These are phyloP conservation scores for Drosophila saltans DNA, from an alignment of 1,140 invertebrate species.

Conservation along the genomic window DNA sequence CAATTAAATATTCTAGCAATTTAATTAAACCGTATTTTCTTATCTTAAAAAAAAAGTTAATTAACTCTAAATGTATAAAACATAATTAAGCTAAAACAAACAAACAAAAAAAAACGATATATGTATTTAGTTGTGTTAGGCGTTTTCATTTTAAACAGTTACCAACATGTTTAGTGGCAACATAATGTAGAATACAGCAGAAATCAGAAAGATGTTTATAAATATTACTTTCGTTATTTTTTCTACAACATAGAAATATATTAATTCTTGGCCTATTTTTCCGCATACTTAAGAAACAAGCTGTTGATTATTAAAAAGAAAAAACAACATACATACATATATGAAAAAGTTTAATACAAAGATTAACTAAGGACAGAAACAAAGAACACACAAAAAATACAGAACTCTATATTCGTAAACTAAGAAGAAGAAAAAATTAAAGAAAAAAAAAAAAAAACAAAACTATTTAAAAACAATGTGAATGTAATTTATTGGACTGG, in stretches of 20 bases:
- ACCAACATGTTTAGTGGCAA: conserved; percentile 5
- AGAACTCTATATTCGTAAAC: conserved; percentile 73
- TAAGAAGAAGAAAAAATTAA: conserved; percentile 31
- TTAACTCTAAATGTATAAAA: conserved; percentile 41
- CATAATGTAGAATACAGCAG: conserved; percentile 37
- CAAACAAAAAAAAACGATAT: conserved; percentile 29
- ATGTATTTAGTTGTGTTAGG: conserved; percentile 70
- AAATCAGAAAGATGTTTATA: conserved; percentile 45
- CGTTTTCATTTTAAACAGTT: conserved; percentile 60
- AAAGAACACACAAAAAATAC: conserved; percentile 52
- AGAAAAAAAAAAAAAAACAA: conserved; percentile 31
- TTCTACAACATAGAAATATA: conserved; percentile 30
- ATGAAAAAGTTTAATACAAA: conserved; percentile 55
- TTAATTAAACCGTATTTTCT: conserved; percentile 8
- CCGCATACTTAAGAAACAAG: conserved; percentile 52
- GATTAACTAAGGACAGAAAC: conserved; percentile 60
- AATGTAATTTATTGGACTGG: background rate
- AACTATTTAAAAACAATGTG: conserved; percentile 36
- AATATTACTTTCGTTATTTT: conserved; percentile 39
- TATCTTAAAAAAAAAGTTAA: conserved; percentile 28
- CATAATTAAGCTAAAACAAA: conserved; percentile 3
- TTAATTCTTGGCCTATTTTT: conserved; percentile 40
- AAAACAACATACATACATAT: conserved; percentile 23
- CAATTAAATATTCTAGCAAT: conserved; percentile 30
- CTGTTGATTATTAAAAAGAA: conserved; percentile 61